These are phyloP conservation scores for Scolanthus callimorphus DNA, from an alignment of 92 coral and sea anemone species.

Conservation along the genomic window DNA sequence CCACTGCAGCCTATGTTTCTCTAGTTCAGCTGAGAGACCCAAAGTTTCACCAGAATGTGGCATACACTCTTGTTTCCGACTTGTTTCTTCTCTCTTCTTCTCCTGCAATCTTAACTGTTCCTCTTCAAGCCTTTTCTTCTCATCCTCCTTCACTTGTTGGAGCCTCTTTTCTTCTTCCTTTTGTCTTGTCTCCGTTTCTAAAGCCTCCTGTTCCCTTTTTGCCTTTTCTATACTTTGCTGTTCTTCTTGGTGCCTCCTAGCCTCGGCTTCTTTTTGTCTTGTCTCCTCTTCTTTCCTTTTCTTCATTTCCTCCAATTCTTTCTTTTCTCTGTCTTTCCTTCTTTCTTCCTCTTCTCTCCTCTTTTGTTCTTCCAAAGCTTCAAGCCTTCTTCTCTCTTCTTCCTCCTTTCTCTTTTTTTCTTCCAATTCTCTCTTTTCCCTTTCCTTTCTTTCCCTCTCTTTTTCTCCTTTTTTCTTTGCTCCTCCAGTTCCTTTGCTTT, in stretches of 20 bases:
- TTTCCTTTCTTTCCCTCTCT: constrained; percentile 11
- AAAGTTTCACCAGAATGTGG: neutral
- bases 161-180: constrained; percentile 4
- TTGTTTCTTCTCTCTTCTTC: neutral
- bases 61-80: neutral
- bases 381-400: constrained; percentile 14
- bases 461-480: constrained; percentile 6
- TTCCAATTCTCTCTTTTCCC: constrained; percentile 1
- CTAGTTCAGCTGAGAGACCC: constrained; percentile 36
- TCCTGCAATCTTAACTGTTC: constrained; percentile 7
- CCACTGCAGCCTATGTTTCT: constrained; percentile 69
- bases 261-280: constrained; percentile 7
- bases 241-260: constrained; percentile 12
- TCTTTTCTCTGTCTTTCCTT: constrained; percentile 2
- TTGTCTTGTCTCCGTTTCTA: constrained; percentile 4
- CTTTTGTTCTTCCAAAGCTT: constrained; percentile 6
- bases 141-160: neutral
- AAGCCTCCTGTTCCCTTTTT: neutral
- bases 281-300: constrained; percentile 17
- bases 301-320: constrained; percentile 1
- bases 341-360: constrained; percentile 15
- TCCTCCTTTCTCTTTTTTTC: constrained; percentile 5
- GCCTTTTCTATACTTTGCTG: constrained; percentile 7
- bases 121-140: constrained; percentile 4
- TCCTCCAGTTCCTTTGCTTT: constrained; percentile 5